phyloP scores from a whole-genome alignment of 2,888 invertebrate species.

The Caenorhabditis japonica region DNA sequence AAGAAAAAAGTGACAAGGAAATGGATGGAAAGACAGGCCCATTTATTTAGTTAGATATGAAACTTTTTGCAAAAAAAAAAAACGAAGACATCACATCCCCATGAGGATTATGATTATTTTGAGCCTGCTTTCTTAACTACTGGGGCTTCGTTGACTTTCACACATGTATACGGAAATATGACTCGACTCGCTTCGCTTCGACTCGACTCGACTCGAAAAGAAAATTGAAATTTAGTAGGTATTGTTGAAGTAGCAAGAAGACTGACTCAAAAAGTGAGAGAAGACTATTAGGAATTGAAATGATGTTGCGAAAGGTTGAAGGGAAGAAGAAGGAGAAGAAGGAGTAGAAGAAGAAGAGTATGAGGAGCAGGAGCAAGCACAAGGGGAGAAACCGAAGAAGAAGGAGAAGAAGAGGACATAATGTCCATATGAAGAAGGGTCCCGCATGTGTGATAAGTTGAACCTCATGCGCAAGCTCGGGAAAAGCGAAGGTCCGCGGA shows the following conservation, averaged over 20 bases:
- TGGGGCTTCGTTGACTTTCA: too few relatives aligned
- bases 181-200: too few relatives aligned
- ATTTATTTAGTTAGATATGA: too few relatives aligned
- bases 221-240: constrained; percentile 21
- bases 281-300: constrained; percentile 45
- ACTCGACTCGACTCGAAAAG: too few relatives aligned
- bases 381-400: constrained; percentile 9
- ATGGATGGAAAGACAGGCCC: constrained; percentile 1
- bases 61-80: too few relatives aligned
- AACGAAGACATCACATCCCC: too few relatives aligned
- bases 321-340: constrained; percentile 22
- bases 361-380: too few relatives aligned
- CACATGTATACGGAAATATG: too few relatives aligned
- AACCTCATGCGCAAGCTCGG: constrained; percentile 29
- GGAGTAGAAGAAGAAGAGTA: constrained; percentile 19
- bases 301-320: constrained; percentile 78
- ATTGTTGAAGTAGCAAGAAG: constrained; percentile 19
- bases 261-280: neutral
- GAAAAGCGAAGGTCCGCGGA: constrained; percentile 42
- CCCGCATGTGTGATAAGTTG: constrained; percentile 54
- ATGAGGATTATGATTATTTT: too few relatives aligned
- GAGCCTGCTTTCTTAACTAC: too few relatives aligned
- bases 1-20: neutral
- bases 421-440: constrained; percentile 47
- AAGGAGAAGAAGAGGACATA: constrained; percentile 19